A percentile compares a stretch with the other conserved stretches of the same genome.
Evolutionary conservation across 2,797 vertebrate genomes (phyloP).

Genomic region (Echiichthys vipera): DNA sequence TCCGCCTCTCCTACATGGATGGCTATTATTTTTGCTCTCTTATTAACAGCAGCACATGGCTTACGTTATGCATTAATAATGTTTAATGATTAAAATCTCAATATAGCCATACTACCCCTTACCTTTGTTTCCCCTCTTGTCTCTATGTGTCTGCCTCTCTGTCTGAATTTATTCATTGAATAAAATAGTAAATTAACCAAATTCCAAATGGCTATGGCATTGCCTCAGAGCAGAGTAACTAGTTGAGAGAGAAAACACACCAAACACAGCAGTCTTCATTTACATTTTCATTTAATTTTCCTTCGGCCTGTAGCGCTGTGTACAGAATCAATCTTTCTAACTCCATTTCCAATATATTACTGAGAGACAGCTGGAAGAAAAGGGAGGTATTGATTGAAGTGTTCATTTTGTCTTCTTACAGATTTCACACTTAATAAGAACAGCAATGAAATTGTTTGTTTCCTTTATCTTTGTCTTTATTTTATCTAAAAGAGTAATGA

Average conservation of each 20-base stretch:
- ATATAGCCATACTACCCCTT: slow-evolving; percentile 18
- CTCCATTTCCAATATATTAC: slow-evolving; percentile 89
- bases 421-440: slow-evolving; percentile 84
- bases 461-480: slow-evolving; percentile 72
- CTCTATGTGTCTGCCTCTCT: slow-evolving; percentile 19
- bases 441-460: slow-evolving; percentile 80
- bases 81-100: slow-evolving; percentile 57
- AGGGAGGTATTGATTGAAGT: slow-evolving; percentile 84
- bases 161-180: slow-evolving; percentile 55
- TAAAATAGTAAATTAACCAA: slow-evolving; percentile 80
- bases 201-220: slow-evolving; percentile 70
- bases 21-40: slow-evolving; percentile 43
- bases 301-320: slow-evolving; percentile 80
- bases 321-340: slow-evolving; percentile 88
- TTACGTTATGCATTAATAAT: slow-evolving; percentile 50
- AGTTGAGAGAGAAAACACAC: slow-evolving; percentile 74
- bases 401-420: slow-evolving; percentile 81
- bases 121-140: neutral
- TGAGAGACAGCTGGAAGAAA: slow-evolving; percentile 77
- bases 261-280: slow-evolving; percentile 79
- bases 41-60: slow-evolving; percentile 43
- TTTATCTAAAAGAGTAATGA: slow-evolving; percentile 75
- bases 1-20: slow-evolving; percentile 63
- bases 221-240: slow-evolving; percentile 71
- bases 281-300: slow-evolving; percentile 89